These are phyloP conservation scores for Vespertilio murinus DNA, from an alignment of 2,797 vertebrate genomes.

Conservation along the genomic window DNA sequence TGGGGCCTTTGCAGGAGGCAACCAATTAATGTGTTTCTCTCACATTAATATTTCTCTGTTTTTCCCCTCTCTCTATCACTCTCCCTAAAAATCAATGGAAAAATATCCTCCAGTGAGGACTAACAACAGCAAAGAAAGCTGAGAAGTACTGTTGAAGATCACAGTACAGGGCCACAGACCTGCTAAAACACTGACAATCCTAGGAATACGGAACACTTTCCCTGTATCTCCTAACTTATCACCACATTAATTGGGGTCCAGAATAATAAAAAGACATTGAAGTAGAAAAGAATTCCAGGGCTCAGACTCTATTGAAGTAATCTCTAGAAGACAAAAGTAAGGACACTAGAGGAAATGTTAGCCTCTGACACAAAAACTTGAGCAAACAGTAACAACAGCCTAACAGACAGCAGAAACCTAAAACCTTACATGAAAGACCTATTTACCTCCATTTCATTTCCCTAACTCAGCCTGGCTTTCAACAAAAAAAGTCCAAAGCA, in stretches of 20 bases:
- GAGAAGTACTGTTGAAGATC: background rate
- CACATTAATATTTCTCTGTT: no score
- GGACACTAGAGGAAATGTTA: background rate
- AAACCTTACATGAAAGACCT: background rate
- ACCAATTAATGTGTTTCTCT: no score
- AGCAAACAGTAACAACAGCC: background rate
- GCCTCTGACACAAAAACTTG: background rate
- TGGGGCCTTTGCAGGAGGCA: no score
- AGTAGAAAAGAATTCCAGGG: background rate
- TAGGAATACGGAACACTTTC: background rate
- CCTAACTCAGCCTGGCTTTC: background rate
- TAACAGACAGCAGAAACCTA: background rate
- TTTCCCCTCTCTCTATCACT: no score
- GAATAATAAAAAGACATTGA: background rate
- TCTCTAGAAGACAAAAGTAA: background rate
- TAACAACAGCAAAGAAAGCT: no score
- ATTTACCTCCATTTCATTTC: background rate
- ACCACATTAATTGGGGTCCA: background rate
- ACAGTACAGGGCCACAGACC: background rate
- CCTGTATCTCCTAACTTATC: background rate
- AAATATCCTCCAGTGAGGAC: no score
- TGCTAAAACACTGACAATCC: background rate
- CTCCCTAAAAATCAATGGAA: no score
- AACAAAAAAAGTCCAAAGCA: background rate
- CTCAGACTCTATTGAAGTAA: background rate